Evolutionary conservation across 2,113 vertebrate genomes (phyloP), one percentile per base, ranked within the genome.

Genomic region (Lynx canadensis): DNA sequence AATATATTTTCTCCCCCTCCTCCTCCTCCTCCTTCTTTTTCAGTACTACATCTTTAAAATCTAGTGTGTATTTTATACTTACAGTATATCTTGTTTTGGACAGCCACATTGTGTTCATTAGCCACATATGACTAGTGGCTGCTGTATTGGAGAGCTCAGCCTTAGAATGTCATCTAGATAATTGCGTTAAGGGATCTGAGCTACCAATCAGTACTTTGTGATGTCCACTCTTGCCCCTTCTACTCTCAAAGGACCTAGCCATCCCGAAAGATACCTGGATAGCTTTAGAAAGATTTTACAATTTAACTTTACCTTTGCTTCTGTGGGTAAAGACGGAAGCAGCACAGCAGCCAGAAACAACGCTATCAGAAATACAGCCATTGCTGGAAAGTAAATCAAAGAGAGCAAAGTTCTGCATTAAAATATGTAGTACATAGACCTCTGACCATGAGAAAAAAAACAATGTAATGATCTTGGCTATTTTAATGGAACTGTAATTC

Each of bases 301-400:
- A 4, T 63, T 63, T 29, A 38, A 60, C 25, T 57, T 97, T 97
- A 98, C 98, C 97, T 98, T 95, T 91, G 89, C 83, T 88, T 95
- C 69, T 3, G 45, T 23, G 48, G 91, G 84, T 31, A 85, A 48
- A 38, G 78, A 66, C 27, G 63, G 93, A 25, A 97, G 33, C 29
- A 98, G 63, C 29, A 95, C 10, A 10, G 55, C 9, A n/a, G 74
- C 41, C 88, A 98, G 82, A 93, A 95, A 15, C 31, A 97, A 0
- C 78, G 93, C 9, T 57, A 90, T 1, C 1, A 63, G 96, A 45
- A 97, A 23, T 7, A 92, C 80, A 78, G 88, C 82, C 98, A 98
- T 98, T 74, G 63, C 82, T 96, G 93, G 55, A 66, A 92, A 91
- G 29, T 36, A 80, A 96, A 86, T 69, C 10, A 95, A 82, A 96